Evolutionary conservation across 1,140 invertebrate genomes (phyloP).

Genomic region (Drosophila lowei): DNA sequence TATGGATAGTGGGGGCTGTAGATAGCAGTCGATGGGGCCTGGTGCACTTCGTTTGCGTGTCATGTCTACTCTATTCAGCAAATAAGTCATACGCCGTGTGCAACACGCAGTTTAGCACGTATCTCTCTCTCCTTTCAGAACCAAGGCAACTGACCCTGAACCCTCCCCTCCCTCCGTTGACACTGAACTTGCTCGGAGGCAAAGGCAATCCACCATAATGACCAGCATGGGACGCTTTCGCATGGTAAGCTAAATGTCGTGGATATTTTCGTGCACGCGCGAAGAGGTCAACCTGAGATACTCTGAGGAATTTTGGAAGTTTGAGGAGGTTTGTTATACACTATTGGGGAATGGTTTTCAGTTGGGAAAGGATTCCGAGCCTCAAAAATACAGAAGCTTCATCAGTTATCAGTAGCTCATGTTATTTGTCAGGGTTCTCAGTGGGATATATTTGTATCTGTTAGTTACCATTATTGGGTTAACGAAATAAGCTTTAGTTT

Average conservation of each 20-base stretch:
- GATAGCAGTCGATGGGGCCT: slow-evolving; percentile 28
- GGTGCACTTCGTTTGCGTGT: slow-evolving; percentile 39
- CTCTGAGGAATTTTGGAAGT: no score
- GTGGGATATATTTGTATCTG: no score
- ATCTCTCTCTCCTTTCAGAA: slow-evolving; percentile 43
- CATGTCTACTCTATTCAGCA: slow-evolving; percentile 6
- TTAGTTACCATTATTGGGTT: no score
- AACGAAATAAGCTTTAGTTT: no score
- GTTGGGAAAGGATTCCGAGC: no score
- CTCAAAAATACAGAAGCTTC: no score
- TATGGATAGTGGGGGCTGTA: slow-evolving; percentile 42
- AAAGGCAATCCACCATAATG: slow-evolving; percentile 35
- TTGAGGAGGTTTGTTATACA: no score
- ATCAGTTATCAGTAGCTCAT: no score
- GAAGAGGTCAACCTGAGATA: no score
- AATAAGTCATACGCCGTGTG: slow-evolving; percentile 74
- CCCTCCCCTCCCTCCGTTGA: slow-evolving; percentile 44
- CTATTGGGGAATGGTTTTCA: no score
- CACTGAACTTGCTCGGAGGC: slow-evolving; percentile 53
- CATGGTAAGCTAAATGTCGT: slow-evolving; percentile 50
- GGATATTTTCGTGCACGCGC: background rate
- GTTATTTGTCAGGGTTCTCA: no score
- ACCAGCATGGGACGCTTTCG: slow-evolving; percentile 65
- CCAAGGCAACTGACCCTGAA: slow-evolving; percentile 61
- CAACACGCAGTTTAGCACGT: slow-evolving; percentile 50